These are phyloP conservation scores for Hippocampus abdominalis DNA, from an alignment of 2,113 vertebrate genomes.

Conservation along the genomic window DNA sequence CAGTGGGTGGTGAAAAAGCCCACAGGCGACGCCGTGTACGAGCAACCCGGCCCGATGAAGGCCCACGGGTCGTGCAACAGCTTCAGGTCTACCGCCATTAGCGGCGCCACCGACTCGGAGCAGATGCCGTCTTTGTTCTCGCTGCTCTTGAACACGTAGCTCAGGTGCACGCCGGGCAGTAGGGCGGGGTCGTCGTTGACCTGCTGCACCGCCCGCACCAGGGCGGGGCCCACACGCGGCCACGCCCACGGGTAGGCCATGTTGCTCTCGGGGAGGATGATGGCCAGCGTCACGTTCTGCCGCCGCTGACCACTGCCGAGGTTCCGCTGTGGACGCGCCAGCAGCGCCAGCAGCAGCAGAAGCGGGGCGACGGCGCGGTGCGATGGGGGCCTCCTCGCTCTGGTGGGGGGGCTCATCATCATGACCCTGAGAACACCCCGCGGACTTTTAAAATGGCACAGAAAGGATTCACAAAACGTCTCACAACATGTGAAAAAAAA, in stretches of 20 bases:
- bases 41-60: conserved; percentile 87
- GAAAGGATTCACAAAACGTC: background rate
- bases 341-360: conserved; percentile 49
- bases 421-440: background rate
- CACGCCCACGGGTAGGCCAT: conserved; percentile 89
- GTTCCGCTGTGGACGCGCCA: background rate
- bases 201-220: conserved; percentile 69
- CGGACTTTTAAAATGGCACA: no score
- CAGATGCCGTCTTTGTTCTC: conserved; percentile 79
- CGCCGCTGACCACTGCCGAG: background rate
- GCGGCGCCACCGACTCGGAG: conserved; percentile 82
- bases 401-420: background rate
- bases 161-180: conserved; percentile 68
- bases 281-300: conserved; percentile 74
- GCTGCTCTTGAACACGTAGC: conserved; percentile 78
- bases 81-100: conserved; percentile 85
- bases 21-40: conserved; percentile 83
- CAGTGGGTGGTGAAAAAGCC: conserved; percentile 86
- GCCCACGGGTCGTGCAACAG: conserved; percentile 76
- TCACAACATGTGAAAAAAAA: background rate
- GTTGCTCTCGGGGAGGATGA: conserved; percentile 83
- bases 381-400: conserved; percentile 31
- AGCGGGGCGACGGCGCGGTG: background rate
- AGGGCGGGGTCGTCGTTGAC: conserved; percentile 70
- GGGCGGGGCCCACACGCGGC: conserved; percentile 84